Base-by-base conservation (phyloP, 2,113 vertebrate genomes). In the Syngnathus typhle region DNA sequence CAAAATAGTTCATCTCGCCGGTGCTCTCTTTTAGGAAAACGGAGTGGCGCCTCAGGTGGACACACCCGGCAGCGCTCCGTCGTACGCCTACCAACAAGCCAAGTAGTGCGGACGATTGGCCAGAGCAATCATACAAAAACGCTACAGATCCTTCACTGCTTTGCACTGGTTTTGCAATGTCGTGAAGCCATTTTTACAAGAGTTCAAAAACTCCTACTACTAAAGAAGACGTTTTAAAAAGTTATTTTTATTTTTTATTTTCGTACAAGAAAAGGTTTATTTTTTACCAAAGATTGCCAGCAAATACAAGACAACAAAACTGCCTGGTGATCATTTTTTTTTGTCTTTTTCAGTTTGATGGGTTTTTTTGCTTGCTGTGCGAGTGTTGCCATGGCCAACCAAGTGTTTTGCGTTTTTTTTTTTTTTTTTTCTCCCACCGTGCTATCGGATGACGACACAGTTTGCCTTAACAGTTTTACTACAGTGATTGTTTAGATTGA, bases 401-500 rank as follows among this genome's bases (percentile, higher is more conserved):
- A 94, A 82, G 93, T 95, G 93, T 95, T 92, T 82, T 78, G 82
- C 90, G 91, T 84, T 78, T 68, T 78, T 84, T 92, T 84, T 78
- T 68, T 78, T 84, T 92, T 76, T 65, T 79, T 85, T 92, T 90
- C 83, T 83, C 85, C 92, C 91, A 88, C 87, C 91, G 92, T 91
- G 74, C 68, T 78, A 73, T 88, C 80, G 92, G 90, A 91, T 92
- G 64, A 32, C 27, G 27, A 32, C 27, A 90, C 92, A 93, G 93
- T 93, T 94, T 97, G 94, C 95, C 96, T 99, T 95, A 94, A 94
- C 92, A 90, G 90, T 94, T 96, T 95, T 91, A 82, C 94, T 92
- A 93, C 91, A 92, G 87, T 92, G 93, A 92, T 91, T 94, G 91
- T 93, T 75, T 76, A 75, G 49, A 65, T 55, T 68, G 66, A 54